A percentile compares a stretch with the other conserved stretches of the same genome.
Evolutionary conservation across 2,113 vertebrate species (phyloP).

Genomic region (Meleagris gallopavo): DNA sequence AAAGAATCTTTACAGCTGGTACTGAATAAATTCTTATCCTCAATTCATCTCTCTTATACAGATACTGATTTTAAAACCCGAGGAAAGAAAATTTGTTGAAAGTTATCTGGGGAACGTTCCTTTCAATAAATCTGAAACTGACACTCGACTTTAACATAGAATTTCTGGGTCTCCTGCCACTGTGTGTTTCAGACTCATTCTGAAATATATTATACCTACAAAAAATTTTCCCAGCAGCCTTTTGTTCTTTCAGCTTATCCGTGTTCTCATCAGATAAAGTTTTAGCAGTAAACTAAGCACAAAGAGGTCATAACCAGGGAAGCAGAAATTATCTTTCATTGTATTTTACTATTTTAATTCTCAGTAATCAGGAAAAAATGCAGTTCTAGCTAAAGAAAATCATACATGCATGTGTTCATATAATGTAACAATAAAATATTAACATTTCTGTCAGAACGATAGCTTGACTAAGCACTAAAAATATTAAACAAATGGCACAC

Average conservation of each 20-base stretch:
- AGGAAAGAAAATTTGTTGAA: not conserved
- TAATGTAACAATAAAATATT: not conserved
- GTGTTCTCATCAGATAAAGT: not conserved
- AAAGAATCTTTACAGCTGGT: not conserved
- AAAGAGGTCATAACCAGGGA: not conserved
- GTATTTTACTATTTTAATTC: not conserved
- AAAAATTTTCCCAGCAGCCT: conserved; percentile 27
- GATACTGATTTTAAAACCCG: not conserved
- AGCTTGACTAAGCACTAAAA: not conserved
- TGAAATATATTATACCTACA: not conserved
- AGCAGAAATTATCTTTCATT: not conserved
- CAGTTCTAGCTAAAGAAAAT: not conserved
- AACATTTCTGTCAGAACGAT: not conserved
- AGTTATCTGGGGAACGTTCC: not conserved
- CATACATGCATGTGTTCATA: not conserved
- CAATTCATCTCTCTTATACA: not conserved
- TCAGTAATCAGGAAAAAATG: not conserved
- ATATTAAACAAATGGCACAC: not conserved
- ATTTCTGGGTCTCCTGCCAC: not conserved
- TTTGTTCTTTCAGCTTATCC: not conserved
- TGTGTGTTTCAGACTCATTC: not conserved
- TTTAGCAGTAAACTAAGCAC: not conserved
- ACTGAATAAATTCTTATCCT: not conserved
- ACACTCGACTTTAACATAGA: not conserved
- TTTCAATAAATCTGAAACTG: not conserved